phyloP scores from a whole-genome alignment of 2,113 vertebrate species.

The Nyctibius bracteatus region DNA sequence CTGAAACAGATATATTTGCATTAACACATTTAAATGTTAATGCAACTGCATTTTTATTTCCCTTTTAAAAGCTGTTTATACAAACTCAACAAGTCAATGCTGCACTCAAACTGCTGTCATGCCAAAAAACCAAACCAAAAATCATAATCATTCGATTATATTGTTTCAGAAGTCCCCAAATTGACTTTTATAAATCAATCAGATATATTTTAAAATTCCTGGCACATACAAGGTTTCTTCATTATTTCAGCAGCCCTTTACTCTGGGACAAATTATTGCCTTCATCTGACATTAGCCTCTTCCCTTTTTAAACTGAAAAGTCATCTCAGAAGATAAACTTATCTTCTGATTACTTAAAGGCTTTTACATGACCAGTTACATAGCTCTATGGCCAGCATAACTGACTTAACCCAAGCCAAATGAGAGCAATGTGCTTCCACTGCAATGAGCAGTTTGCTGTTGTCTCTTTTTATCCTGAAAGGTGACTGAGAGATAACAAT shows the following conservation, averaged over 20 bases:
- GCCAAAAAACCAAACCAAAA: not conserved
- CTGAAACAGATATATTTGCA: not conserved
- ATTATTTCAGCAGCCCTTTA: not conserved
- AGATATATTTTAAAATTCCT: not conserved
- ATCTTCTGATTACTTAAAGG: not conserved
- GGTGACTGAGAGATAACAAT: not conserved
- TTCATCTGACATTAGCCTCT: not conserved
- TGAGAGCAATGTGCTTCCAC: not conserved
- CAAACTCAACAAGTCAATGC: not conserved
- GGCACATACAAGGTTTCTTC: not conserved
- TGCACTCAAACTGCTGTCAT: not conserved
- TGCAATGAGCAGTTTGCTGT: not conserved
- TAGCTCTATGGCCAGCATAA: accelerated
- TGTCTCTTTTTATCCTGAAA: not conserved
- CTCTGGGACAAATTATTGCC: not conserved
- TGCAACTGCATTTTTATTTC: not conserved
- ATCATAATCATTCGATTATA: not conserved
- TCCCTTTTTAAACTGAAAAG: not conserved
- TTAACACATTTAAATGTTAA: not conserved
- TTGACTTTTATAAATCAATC: not conserved
- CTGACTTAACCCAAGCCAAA: not conserved
- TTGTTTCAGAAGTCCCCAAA: not conserved
- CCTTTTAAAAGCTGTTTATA: not conserved
- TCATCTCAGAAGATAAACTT: not conserved
- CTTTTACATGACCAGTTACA: not conserved